phyloP scores from a whole-genome alignment of 1,140 invertebrate species.

The Pinna nobilis region DNA sequence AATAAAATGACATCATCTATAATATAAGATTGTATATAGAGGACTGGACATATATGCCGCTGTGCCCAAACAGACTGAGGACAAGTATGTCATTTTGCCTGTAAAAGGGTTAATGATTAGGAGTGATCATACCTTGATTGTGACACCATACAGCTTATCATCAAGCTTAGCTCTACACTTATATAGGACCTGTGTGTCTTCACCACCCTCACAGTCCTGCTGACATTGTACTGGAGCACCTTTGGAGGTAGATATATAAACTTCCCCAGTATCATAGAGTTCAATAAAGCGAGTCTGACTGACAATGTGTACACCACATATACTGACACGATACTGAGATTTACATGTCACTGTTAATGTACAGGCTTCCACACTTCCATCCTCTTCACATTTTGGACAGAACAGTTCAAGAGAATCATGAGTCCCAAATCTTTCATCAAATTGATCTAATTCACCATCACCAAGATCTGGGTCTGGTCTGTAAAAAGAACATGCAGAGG shows the following conservation, averaged over 20 bases:
- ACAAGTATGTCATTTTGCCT: too few species aligned
- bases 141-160: conserved; percentile 21
- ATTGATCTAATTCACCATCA: not conserved
- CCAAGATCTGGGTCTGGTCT: too few species aligned
- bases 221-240: not conserved
- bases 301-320: conserved; percentile 19
- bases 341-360: conserved; percentile 15
- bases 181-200: conserved; percentile 7
- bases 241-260: conserved; percentile 9
- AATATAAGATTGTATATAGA: too few species aligned
- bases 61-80: too few species aligned
- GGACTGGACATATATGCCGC: too few species aligned
- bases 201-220: conserved; percentile 20
- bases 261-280: conserved; percentile 29
- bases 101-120: too few species aligned
- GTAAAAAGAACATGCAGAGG: too few species aligned
- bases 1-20: too few species aligned
- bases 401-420: not conserved
- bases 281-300: conserved; percentile 20
- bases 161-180: conserved; percentile 13
- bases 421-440: too few species aligned
- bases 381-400: not conserved
- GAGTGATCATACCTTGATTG: conserved; percentile 21
- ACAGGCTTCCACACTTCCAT: not conserved
- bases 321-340: conserved; percentile 32